Evolutionary conservation across 1,140 invertebrate species (phyloP).

Genomic region (Bombus turneri): DNA sequence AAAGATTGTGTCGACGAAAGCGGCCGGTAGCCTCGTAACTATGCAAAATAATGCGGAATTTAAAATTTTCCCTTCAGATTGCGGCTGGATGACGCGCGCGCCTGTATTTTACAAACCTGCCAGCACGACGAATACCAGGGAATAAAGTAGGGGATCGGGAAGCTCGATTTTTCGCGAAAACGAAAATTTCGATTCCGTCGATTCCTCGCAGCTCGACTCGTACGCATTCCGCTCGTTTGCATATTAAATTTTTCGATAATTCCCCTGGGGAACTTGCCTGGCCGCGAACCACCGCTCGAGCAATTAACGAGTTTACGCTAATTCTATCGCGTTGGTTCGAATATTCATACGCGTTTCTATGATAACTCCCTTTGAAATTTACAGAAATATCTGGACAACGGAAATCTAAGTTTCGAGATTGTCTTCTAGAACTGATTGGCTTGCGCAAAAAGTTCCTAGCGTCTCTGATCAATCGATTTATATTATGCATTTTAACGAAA

Average conservation of each 20-base stretch:
- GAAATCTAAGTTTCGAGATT: neutral
- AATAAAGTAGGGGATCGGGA: neutral
- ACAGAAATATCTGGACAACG: neutral
- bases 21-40: slow-evolving; percentile 47
- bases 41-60: slow-evolving; percentile 69
- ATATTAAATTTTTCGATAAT: slow-evolving; percentile 37
- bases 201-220: neutral
- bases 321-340: neutral
- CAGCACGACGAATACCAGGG: neutral
- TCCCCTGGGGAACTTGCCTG: neutral
- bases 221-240: slow-evolving; percentile 1
- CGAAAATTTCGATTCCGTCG: neutral
- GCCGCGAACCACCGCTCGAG: neutral
- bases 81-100: slow-evolving; percentile 6
- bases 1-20: slow-evolving; percentile 57
- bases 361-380: neutral
- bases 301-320: slow-evolving; percentile 17
- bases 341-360: no score
- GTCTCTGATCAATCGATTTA: neutral
- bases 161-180: neutral
- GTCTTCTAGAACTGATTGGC: neutral
- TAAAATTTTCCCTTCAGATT: slow-evolving; percentile 54
- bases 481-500: no score
- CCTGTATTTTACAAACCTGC: slow-evolving; percentile 8
- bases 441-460: neutral